Conservation (phyloP, 2,888 invertebrate species). For the Euphydryas editha region DNA sequence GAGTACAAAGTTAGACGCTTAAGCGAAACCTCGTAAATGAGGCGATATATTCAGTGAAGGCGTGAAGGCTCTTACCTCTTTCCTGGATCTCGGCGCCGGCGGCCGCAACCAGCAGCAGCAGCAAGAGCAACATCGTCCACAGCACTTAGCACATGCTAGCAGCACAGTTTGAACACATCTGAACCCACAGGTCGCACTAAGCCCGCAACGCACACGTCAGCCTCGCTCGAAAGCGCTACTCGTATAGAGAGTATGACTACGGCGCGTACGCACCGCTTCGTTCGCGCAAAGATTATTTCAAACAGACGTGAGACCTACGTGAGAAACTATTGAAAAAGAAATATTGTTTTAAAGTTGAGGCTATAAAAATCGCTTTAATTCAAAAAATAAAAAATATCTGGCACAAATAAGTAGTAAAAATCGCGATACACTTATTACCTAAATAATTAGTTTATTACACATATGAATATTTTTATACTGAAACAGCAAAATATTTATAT, state of each 20-base stretch:
- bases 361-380: not conserved
- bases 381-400: not conserved
- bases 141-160: constrained; percentile 60
- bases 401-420: not conserved
- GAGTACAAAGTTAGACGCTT: not conserved
- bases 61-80: constrained; percentile 59
- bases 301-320: constrained; percentile 21
- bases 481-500: no score
- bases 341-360: no score
- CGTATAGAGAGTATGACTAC: constrained; percentile 49
- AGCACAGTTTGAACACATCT: constrained; percentile 49
- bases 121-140: constrained; percentile 46
- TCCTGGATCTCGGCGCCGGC: constrained; percentile 68
- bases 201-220: constrained; percentile 56
- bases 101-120: constrained; percentile 50
- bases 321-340: no score
- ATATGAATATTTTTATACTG: no score
- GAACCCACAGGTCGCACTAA: constrained; percentile 36
- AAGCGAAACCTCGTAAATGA: not conserved
- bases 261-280: constrained; percentile 57
- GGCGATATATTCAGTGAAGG: not conserved
- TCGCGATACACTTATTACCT: not conserved
- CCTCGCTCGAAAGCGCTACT: constrained; percentile 62
- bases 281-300: constrained; percentile 48
- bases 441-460: no score